These are phyloP conservation scores for Belgica antarctica DNA, from an alignment of 2,888 invertebrate genomes.

Conservation along the genomic window DNA sequence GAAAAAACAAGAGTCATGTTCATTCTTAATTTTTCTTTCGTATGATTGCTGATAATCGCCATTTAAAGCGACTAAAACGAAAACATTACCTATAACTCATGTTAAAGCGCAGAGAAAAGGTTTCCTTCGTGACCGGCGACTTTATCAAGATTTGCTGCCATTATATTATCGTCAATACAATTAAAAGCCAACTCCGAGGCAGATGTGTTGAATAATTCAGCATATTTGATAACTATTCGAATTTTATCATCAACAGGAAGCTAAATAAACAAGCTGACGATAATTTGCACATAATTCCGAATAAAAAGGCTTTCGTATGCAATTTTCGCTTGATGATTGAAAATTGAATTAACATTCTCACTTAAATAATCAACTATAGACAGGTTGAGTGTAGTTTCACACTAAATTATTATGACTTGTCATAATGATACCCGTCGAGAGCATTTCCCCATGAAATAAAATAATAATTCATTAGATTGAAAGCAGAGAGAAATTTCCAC, in stretches of 20 bases:
- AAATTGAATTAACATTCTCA: not conserved
- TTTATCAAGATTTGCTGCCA: constrained; percentile 14
- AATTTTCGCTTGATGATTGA: not conserved
- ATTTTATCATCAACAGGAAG: not conserved
- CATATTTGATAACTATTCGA: not conserved
- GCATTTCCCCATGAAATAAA: no score
- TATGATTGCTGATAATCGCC: constrained; percentile 37
- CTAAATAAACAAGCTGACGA: not conserved
- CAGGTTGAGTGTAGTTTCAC: not conserved
- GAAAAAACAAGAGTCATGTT: constrained; percentile 25
- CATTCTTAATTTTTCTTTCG: not conserved
- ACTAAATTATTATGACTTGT: not conserved
- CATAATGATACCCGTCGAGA: no score
- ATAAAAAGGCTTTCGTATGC: not conserved
- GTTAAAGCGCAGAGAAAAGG: constrained; percentile 12
- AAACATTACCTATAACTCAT: constrained; percentile 20
- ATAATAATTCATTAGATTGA: no score
- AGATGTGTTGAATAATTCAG: not conserved
- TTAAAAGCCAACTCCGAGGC: not conserved
- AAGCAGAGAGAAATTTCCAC: no score
- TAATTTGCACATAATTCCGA: not conserved
- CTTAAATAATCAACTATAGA: not conserved
- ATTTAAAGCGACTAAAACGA: constrained; percentile 41
- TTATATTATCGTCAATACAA: constrained; percentile 29
- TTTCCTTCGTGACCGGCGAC: not conserved